Evolutionary conservation across 2,797 vertebrate genomes (phyloP), one percentile per base, ranked within the genome.

Genomic region (Paramormyrops hopkinsi): DNA sequence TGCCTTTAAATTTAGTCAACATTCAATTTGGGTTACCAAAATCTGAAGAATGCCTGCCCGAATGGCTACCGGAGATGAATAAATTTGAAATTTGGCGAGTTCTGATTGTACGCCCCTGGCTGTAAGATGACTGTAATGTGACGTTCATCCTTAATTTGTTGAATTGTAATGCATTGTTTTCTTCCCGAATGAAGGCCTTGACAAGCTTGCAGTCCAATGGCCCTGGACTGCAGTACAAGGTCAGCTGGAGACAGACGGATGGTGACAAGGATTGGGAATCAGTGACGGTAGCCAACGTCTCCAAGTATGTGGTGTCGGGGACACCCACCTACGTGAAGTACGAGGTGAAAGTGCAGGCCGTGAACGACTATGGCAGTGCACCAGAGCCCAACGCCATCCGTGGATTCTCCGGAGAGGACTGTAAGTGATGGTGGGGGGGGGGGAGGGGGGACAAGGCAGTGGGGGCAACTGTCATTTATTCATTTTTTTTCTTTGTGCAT

Each of bases 381-480:
- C 97, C 98, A 0, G 97, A 97, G n/a, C 96, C 98, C 1, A 89
- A 93, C 73, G 91, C 93, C 0, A 93, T 96, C 88, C 94, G 92
- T 90, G 98, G 98, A 88, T 96, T 97, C 94, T 99, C 98, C 14
- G 98, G 98, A 92, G 98, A 99, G 93, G 98, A 99, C 92, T 91
- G 98, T 99, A 95, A 99, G 98, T 97, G 4, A 2, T 44, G 46
- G 1, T 37, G 83, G 37, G n/a, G 19, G 22, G 1, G 12, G 1
- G 2, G 3, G 22, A 29, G 59, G 2, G 2, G 5, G 56, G 9
- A 33, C 65, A 69, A 69, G 65, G 65, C 65, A 69, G 25, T 11
- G 22, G 8, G 25, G 29, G 33, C 25, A 25, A 14, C 62, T 29
- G 0, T 22, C 17, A n/a, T 56, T 54, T 17, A 54, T 54, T 17